Evolutionary conservation across 1,140 invertebrate species (phyloP).

Genomic region (Luehdorfia chinensis): DNA sequence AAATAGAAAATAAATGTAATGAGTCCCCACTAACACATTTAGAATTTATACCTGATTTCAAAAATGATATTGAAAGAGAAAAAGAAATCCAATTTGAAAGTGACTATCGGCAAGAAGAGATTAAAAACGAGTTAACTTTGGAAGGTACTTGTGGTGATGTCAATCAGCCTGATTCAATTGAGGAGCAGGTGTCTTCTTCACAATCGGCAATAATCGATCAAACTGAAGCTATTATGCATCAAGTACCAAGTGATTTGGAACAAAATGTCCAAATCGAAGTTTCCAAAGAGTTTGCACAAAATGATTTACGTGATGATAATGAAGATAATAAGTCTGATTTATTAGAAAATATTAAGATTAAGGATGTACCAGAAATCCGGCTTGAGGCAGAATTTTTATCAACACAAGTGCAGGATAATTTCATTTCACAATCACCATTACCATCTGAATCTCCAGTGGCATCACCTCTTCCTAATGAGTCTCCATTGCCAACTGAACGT

Average conservation of each 20-base stretch:
- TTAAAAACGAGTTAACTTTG: not conserved
- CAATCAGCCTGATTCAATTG: conserved; percentile 20
- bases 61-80: conserved; percentile 21
- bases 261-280: not conserved
- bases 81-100: conserved; percentile 13
- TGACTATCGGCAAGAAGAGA: conserved; percentile 12
- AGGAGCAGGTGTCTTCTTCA: conserved; percentile 5
- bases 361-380: conserved; percentile 32
- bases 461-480: conserved; percentile 27
- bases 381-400: conserved; percentile 27
- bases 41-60: conserved; percentile 19
- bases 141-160: not conserved
- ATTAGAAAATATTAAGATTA: conserved; percentile 16
- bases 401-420: conserved; percentile 16
- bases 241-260: conserved; percentile 5
- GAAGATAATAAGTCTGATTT: conserved; percentile 16
- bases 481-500: conserved; percentile 22
- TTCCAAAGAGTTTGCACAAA: not conserved
- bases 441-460: conserved; percentile 26
- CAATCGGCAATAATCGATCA: conserved; percentile 2
- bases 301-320: conserved; percentile 23
- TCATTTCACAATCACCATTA: conserved; percentile 19
- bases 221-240: conserved; percentile 10
- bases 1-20: conserved; percentile 50
- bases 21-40: conserved; percentile 42